Base-by-base conservation (phyloP, 2,113 vertebrate genomes). In the Sphaerodactylus townsendi region DNA sequence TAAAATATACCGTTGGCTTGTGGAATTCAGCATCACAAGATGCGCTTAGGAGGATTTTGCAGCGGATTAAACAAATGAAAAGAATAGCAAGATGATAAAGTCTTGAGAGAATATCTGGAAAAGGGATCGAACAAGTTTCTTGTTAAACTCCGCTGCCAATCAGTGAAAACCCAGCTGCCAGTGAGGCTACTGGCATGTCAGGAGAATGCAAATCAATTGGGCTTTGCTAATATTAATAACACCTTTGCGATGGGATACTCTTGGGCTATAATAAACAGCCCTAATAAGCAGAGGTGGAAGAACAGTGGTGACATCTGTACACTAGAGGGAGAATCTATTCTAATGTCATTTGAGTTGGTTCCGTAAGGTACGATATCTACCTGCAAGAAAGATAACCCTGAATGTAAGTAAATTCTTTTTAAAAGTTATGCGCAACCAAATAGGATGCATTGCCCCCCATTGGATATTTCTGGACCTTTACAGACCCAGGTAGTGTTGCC, bases 51-150 rank as follows among this genome's bases (percentile, higher is more conserved):
- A 56, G 35, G 68, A 81, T 81, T 81, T 59, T 81, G 66, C 23
- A 81, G 48, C 56, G 79, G 48, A 71, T 56, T 70, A 56, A 81
- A 50, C 17, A 69, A 69, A 81, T 71, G 79, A 71, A 81, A 59
- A 56, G 35, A 50, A 70, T 25, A 71, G 79, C 35, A 71, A 81
- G 48, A 70, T 69, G 35, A 23, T 70, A 81, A 44, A 81, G 66
- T 39, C 25, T 65, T 56, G 35, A 19, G 33, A 35, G 33, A 56
- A 33, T 70, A 37, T 15, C 70, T 56, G 53, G 53, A 25, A 48
- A 39, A 56, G 35, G 25, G 30, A 56, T 56, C 33, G 10, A 53
- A 17, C 48, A 56, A 59, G 46, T 19, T 28, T 33, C 4, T 35
- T 41, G 46, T 59, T 50, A 81, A 71, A 70, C 35, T 70, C 23